These are phyloP conservation scores for Monoplex corrugatus DNA, from an alignment of 2,888 invertebrate species.

Conservation along the genomic window DNA sequence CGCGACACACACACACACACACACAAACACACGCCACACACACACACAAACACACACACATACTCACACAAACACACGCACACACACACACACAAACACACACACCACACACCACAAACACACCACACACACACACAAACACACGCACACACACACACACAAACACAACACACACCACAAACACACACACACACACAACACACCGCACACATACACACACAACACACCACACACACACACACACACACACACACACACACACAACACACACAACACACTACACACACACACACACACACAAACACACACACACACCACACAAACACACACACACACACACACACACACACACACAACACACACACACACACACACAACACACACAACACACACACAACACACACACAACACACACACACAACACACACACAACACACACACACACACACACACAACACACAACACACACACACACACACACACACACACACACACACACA, in stretches of 20 bases:
- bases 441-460: not conserved
- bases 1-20: not conserved
- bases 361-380: not conserved
- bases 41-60: not conserved
- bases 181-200: too few relatives aligned
- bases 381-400: not conserved
- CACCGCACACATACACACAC: too few relatives aligned
- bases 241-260: not conserved
- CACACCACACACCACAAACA: not conserved
- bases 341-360: not conserved
- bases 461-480: not conserved
- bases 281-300: constrained; percentile 10
- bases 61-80: not conserved
- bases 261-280: not conserved
- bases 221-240: not conserved
- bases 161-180: not conserved
- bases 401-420: too few relatives aligned
- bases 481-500: constrained; percentile 15
- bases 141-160: not conserved
- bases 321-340: not conserved
- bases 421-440: not conserved
- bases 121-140: not conserved
- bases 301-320: constrained; percentile 18
- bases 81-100: constrained; percentile 20
- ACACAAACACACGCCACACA: not conserved